phyloP scores from a whole-genome alignment of 2,113 vertebrate species.

The Clarias gariepinus region DNA sequence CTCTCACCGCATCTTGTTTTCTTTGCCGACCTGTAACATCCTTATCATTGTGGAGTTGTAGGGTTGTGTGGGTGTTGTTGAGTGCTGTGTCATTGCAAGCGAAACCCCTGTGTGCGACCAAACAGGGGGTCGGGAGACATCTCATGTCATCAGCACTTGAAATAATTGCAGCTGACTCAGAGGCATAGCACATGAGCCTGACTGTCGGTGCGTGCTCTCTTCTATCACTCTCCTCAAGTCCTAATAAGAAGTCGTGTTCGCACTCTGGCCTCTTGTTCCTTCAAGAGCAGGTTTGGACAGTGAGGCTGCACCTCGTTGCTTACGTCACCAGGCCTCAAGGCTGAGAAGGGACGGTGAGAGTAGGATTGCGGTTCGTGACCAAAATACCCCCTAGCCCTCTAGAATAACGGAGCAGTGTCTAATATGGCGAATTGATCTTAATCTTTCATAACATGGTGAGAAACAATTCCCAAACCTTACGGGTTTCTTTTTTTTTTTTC shows the following conservation, averaged over 20 bases:
- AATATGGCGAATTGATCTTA: background rate
- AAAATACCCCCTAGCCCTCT: background rate
- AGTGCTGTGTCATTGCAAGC: conserved; percentile 2
- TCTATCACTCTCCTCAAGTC: conserved; percentile 9
- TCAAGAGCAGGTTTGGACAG: conserved; percentile 20
- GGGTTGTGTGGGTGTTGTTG: conserved; percentile 11
- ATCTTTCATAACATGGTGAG: background rate
- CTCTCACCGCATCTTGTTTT: background rate
- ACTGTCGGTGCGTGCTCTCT: background rate
- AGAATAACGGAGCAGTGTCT: background rate
- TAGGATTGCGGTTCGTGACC: background rate
- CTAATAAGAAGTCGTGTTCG: conserved; percentile 46
- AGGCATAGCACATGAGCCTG: conserved; percentile 20
- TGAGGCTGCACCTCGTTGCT: conserved; percentile 6
- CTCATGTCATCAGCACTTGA: conserved; percentile 24
- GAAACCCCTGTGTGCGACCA: conserved; percentile 31
- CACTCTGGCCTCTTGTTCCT: conserved; percentile 29
- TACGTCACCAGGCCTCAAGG: conserved; percentile 1
- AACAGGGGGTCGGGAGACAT: conserved; percentile 4
- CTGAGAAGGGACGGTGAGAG: conserved; percentile 3
- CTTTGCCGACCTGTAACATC: background rate
- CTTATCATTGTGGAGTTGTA: conserved; percentile 18
- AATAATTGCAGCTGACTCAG: conserved; percentile 16
- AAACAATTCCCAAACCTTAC: too few relatives aligned
- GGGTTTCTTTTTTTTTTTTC: background rate